Base-by-base conservation (phyloP, 2,113 vertebrate species). In the Gopherus flavomarginatus region DNA sequence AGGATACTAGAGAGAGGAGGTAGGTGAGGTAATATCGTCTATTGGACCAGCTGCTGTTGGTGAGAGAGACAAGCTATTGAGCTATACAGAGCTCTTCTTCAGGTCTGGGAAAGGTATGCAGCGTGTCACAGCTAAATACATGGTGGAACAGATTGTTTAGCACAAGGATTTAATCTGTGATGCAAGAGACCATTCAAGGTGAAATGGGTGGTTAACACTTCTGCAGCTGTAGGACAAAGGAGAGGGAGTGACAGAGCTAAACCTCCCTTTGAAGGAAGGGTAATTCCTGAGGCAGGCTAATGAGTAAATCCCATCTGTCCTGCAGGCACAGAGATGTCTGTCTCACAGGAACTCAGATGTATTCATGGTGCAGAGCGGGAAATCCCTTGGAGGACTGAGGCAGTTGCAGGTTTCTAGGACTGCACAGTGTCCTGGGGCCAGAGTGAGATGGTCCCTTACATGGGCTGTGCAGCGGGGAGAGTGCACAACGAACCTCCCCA, bases 281-380 rank as follows among this genome's bases (percentile, higher is more conserved):
- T 13, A 49, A 38, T 1, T 0, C 38, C 49, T 57, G 35, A 5
- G n/a, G 35, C 65, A 83, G n/a, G 56, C 75, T 83, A 44, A 19
- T 27, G 44, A n/a, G 0, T 1, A 80, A 87, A n/a, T 10, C 21
- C 72, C n/a, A 5, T 81, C 62, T 65, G 49, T 75, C 88, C 44
- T 24, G 3, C 72, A 44, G 79, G 53, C 78, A 35, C 0, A 0
- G 50, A 80, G 75, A 31, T 52, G 47, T 79, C 4, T 5, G 26
- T 80, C 72, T 78, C 56, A 29, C 31, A 75, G n/a, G 50, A 24
- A 27, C 27, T 80, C 31, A 8, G 85, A 11, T 69, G 29, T 49
- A n/a, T 8, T 47, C 75, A 78, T 47, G 22, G 24, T 44, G 24
- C 42, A 44, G 19, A 77, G 38, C 5, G 26, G 44, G 44, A 78